phyloP scores from a whole-genome alignment of 1,140 invertebrate genomes.

The Papilio glaucus region DNA sequence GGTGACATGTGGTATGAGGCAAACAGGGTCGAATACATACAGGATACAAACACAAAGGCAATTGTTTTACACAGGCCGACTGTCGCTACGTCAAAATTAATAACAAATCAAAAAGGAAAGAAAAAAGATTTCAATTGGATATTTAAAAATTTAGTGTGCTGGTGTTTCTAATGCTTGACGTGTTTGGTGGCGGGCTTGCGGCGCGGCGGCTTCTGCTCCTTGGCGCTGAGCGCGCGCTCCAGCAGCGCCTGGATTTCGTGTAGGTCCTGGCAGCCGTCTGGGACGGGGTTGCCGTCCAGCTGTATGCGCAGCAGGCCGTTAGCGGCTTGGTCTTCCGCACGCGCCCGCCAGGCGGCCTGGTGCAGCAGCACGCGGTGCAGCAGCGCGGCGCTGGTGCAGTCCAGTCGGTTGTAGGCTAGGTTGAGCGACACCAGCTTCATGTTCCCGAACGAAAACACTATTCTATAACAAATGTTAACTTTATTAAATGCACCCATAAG shows the following conservation, averaged over 20 bases:
- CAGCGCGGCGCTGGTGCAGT: slow-evolving; percentile 18
- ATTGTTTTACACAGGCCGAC: no score
- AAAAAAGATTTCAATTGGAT: no score
- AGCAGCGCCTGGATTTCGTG: background rate
- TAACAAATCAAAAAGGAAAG: no score
- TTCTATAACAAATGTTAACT: background rate
- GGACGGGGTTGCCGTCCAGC: slow-evolving; percentile 45
- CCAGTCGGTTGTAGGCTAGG: slow-evolving; percentile 46
- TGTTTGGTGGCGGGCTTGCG: background rate
- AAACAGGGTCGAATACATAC: no score
- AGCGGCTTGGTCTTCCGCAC: background rate
- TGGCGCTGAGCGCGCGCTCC: background rate
- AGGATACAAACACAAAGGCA: no score
- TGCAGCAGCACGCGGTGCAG: slow-evolving; percentile 42
- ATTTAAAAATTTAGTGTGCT: background rate
- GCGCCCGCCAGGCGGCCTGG: slow-evolving; percentile 13
- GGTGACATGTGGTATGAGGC: no score
- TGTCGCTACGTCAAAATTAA: no score
- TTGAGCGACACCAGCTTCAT: slow-evolving; percentile 42
- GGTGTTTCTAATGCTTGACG: background rate
- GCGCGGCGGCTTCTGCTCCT: background rate
- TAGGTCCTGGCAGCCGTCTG: background rate
- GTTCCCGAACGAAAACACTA: slow-evolving; percentile 44
- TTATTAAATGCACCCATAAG: no score
- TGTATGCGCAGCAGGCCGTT: slow-evolving; percentile 40